phyloP scores from a whole-genome alignment of 2,797 vertebrate genomes.

The Thalassophryne amazonica region DNA sequence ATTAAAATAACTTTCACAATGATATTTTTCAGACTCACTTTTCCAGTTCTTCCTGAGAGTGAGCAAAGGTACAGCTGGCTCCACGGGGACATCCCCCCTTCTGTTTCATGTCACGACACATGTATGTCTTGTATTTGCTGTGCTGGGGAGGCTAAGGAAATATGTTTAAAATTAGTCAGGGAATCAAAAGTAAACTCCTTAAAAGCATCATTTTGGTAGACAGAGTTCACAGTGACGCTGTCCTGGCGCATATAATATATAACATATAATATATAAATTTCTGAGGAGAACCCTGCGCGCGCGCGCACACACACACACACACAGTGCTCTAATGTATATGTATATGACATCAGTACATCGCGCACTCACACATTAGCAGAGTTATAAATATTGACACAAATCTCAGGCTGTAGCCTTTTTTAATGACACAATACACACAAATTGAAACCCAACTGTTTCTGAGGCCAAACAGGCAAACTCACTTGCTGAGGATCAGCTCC shows the following conservation, averaged over 20 bases:
- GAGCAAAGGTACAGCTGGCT: conserved; percentile 97
- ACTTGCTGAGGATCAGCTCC: conserved; percentile 97
- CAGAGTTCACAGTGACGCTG: too few species aligned
- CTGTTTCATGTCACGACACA: conserved; percentile 99
- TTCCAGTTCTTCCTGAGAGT: conserved; percentile 98
- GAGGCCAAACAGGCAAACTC: neutral
- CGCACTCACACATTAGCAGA: too few species aligned
- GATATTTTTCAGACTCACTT: conserved; percentile 81
- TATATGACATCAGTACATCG: too few species aligned
- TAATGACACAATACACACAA: neutral
- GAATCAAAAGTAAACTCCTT: neutral
- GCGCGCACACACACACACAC: too few species aligned
- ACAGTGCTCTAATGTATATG: too few species aligned
- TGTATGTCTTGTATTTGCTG: conserved; percentile 99
- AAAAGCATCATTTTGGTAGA: neutral
- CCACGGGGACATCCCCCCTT: conserved; percentile 97
- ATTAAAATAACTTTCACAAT: neutral
- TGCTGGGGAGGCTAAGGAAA: conserved; percentile 90
- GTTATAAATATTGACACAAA: too few species aligned
- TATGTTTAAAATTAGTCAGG: neutral
- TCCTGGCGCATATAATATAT: too few species aligned
- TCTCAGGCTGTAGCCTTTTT: neutral
- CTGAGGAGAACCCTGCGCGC: too few species aligned
- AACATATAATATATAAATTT: too few species aligned
- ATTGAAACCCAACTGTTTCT: neutral